Evolutionary conservation across 2,113 vertebrate species (phyloP), one percentile per base, ranked within the genome.

Genomic region (Sinocyclocheilus anophthalmus): DNA sequence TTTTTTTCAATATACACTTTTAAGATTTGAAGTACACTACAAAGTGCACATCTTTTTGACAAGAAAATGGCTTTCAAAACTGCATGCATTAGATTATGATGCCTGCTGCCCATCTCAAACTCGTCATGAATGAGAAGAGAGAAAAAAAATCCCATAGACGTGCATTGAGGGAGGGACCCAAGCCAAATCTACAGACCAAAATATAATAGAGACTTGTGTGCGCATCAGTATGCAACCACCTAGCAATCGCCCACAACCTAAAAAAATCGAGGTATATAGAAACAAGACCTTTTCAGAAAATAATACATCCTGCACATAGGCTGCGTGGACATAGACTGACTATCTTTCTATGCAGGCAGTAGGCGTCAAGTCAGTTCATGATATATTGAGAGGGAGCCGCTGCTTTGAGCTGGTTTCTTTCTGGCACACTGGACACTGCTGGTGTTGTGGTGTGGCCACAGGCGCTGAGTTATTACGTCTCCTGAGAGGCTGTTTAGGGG

Each of bases 401-500:
- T 70, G 33, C 67, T 67, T 67, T 67, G 26, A 30, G 26, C 26
- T 3, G 26, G 7, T 70, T 20, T 70, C 8, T 39, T 20, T 70
- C 67, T 70, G 67, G 16, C 67, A 70, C 67, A 39, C 13, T 30
- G 63, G 63, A 30, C 63, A 3, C 33, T 22, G 67, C 67, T 70
- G 67, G 67, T 39, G 37, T 72, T 72, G 33, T 42, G 33, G 65
- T 70, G 67, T 69, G 67, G 30, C 67, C 37, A 70, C 67, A 37
- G 30, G 67, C 69, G 1, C 33, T 72, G 69, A 72, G 69, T 42
- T 72, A 72, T 72, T 12, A n/a, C 10, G 10, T 72, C 69, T 33
- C 69, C 9, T 72, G 37, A 72, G 69, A 72, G 69, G 33, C 69
- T 72, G 69, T n/a, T 39, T 72, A 72, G 69, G 73, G 73, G 73